phyloP scores from a whole-genome alignment of 2,888 invertebrate species.

The Ormyrus labotus region DNA sequence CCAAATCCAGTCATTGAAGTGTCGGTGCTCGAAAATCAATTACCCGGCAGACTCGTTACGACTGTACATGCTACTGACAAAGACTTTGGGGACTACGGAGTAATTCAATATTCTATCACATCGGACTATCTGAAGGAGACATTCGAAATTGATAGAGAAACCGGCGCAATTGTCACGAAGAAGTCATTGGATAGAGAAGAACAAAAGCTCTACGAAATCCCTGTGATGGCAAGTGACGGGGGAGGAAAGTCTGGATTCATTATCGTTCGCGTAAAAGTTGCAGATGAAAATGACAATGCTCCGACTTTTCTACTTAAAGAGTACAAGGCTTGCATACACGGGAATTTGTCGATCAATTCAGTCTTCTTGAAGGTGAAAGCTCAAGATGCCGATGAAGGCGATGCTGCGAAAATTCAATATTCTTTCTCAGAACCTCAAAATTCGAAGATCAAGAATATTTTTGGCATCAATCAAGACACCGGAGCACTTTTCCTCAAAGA shows the following conservation, averaged over 20 bases:
- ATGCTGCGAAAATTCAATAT: slow-evolving; percentile 85
- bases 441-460: slow-evolving; percentile 79
- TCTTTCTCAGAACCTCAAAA: slow-evolving; percentile 85
- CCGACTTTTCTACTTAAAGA: slow-evolving; percentile 86
- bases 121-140: slow-evolving; percentile 84
- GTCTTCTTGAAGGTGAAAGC: slow-evolving; percentile 83
- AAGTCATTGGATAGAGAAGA: slow-evolving; percentile 86
- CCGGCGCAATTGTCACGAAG: slow-evolving; percentile 84
- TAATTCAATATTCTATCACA: slow-evolving; percentile 86
- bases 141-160: slow-evolving; percentile 84
- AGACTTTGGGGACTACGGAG: slow-evolving; percentile 87
- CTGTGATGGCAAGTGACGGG: slow-evolving; percentile 88
- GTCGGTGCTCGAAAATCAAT: slow-evolving; percentile 87
- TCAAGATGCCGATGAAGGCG: slow-evolving; percentile 86
- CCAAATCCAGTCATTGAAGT: slow-evolving; percentile 87
- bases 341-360: slow-evolving; percentile 78
- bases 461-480: slow-evolving; percentile 85
- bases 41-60: slow-evolving; percentile 85
- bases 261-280: slow-evolving; percentile 86
- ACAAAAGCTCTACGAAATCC: slow-evolving; percentile 84
- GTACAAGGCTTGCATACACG: slow-evolving; percentile 85
- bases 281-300: slow-evolving; percentile 90
- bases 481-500: slow-evolving; percentile 85
- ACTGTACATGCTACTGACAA: slow-evolving; percentile 87
- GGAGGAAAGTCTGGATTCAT: slow-evolving; percentile 88